A percentile compares a stretch with the other conserved stretches of the same genome.
Conservation (phyloP, 1,140 invertebrate genomes). For the Drosophila elegans region DNA sequence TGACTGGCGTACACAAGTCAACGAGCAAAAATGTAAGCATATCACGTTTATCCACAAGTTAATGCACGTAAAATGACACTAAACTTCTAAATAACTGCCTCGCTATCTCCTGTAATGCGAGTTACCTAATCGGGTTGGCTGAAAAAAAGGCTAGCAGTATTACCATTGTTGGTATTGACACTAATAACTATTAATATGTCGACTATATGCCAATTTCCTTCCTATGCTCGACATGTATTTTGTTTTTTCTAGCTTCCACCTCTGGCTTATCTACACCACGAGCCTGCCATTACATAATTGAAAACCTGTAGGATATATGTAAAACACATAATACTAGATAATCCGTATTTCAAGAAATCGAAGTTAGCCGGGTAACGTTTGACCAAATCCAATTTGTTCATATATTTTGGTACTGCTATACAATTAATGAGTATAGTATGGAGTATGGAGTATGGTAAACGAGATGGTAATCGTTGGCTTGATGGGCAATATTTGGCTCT, state of each 20-base stretch:
- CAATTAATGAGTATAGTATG: neutral
- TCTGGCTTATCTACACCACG: too few species aligned
- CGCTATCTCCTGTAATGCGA: slow-evolving; percentile 7
- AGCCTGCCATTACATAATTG: neutral
- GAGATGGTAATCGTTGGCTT: neutral
- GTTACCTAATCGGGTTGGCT: slow-evolving; percentile 6
- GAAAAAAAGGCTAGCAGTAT: slow-evolving; percentile 18
- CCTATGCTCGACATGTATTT: neutral
- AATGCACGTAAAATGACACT: too few species aligned
- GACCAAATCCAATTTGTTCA: slow-evolving; percentile 10
- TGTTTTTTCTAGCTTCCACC: neutral
- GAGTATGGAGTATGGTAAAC: neutral
- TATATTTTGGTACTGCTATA: slow-evolving; percentile 7
- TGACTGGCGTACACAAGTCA: too few species aligned
- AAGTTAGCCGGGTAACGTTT: neutral
- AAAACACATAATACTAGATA: neutral
- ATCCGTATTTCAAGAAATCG: neutral
- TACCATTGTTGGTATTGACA: slow-evolving; percentile 26
- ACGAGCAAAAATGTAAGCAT: too few species aligned
- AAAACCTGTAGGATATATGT: neutral
- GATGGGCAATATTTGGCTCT: neutral
- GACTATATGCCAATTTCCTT: slow-evolving; percentile 8
- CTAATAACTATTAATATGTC: slow-evolving; percentile 25
- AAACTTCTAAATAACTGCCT: too few species aligned
- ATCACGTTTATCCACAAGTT: too few species aligned